Evolutionary conservation across 2,113 vertebrate species (phyloP).

Genomic region (Dicrurus megarhynchus): DNA sequence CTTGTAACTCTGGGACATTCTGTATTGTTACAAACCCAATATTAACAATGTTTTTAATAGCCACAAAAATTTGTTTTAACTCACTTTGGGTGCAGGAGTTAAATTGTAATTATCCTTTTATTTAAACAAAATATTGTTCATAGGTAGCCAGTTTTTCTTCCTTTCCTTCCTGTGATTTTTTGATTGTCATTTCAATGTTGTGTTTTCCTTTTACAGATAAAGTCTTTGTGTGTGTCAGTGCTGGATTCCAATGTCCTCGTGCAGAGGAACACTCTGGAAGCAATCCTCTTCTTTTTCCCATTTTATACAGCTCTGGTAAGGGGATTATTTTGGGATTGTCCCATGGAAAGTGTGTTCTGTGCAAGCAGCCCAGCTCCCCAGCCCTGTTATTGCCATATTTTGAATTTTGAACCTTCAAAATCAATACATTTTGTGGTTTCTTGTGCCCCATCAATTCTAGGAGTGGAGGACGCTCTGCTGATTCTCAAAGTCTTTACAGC

Average conservation of each 20-base stretch:
- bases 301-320: conserved; percentile 87
- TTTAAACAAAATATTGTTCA: background rate
- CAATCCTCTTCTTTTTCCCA: conserved; percentile 93
- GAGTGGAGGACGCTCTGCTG: background rate
- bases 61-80: background rate
- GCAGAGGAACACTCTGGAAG: conserved; percentile 92
- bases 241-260: conserved; percentile 94
- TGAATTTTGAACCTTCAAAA: background rate
- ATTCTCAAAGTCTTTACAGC: background rate
- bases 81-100: background rate
- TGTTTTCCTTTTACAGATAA: conserved; percentile 74
- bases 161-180: background rate
- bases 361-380: background rate
- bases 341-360: background rate
- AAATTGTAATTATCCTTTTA: background rate
- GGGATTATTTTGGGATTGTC: background rate
- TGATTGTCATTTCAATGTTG: background rate
- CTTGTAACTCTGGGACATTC: background rate
- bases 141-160: background rate
- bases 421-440: background rate
- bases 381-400: background rate
- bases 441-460: background rate
- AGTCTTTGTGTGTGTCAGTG: conserved; percentile 83
- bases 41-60: background rate
- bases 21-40: background rate